phyloP scores from a whole-genome alignment of 1,140 invertebrate genomes.

The Rhagoletis zephyria region DNA sequence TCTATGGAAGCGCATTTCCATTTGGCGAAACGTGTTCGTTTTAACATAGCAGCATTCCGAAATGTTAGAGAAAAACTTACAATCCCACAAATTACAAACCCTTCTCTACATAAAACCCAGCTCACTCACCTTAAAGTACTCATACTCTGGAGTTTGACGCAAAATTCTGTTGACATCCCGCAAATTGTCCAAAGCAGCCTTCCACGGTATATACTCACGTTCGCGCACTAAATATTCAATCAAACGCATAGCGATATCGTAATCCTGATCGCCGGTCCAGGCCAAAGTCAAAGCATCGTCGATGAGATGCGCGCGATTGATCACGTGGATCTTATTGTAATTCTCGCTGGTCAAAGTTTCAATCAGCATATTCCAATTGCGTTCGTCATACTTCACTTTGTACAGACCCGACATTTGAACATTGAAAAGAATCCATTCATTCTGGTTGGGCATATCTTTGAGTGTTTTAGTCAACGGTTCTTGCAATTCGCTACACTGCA shows the following conservation, averaged over 20 bases:
- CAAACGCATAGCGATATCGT: conserved; percentile 78
- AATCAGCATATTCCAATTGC: conserved; percentile 80
- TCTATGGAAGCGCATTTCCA: background rate
- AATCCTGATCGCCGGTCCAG: conserved; percentile 79
- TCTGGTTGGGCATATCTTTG: conserved; percentile 65
- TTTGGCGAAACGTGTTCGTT: background rate
- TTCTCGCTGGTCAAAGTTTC: conserved; percentile 76
- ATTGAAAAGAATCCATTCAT: conserved; percentile 80
- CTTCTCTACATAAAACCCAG: conserved; percentile 62
- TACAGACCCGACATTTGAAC: conserved; percentile 79
- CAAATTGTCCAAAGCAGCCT: conserved; percentile 77
- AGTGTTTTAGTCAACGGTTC: conserved; percentile 64
- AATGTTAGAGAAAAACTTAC: background rate
- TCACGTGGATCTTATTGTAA: conserved; percentile 77
- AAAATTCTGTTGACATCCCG: conserved; percentile 75
- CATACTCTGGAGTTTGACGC: conserved; percentile 75
- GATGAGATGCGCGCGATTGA: conserved; percentile 86
- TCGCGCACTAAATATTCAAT: conserved; percentile 80
- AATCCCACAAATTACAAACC: background rate
- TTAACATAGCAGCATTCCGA: background rate
- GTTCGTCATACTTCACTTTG: conserved; percentile 83
- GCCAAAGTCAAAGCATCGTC: conserved; percentile 85
- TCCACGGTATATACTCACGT: conserved; percentile 80
- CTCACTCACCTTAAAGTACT: conserved; percentile 76
- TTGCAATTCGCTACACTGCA: conserved; percentile 72